Conservation (phyloP, 2,888 invertebrate species). For the Aquatica leii region DNA sequence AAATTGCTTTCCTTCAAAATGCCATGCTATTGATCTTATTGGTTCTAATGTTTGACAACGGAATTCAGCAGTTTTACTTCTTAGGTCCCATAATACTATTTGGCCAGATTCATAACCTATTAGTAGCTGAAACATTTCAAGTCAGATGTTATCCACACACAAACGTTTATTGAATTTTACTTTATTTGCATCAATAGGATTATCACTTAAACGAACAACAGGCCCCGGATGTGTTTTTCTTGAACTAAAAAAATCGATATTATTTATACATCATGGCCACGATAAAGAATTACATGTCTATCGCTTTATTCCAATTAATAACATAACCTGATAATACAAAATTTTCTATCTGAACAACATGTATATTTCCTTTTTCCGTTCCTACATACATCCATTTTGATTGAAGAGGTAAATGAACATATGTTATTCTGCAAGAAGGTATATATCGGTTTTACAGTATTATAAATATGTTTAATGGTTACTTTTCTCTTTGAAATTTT, state of each 20-base stretch:
- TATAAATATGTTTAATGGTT: too few species aligned
- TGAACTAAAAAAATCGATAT: constrained; percentile 72
- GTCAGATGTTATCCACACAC: neutral
- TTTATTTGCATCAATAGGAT: constrained; percentile 96
- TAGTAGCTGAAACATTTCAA: constrained; percentile 74
- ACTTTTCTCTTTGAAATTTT: constrained; percentile 97
- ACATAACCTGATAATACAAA: constrained; percentile 97
- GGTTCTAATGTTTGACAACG: constrained; percentile 81
- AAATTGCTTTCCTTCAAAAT: constrained; percentile 97
- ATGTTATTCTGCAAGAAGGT: constrained; percentile 82
- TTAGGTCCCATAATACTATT: constrained; percentile 96
- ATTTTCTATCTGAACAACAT: constrained; percentile 95
- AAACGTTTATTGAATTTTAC: constrained; percentile 63
- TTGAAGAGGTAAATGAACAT: constrained; percentile 93
- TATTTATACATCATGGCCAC: too few species aligned
- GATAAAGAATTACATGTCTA: constrained; percentile 89
- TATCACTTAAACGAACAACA: constrained; percentile 95
- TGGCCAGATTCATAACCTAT: constrained; percentile 96
- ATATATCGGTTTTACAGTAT: neutral
- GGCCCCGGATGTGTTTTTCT: constrained; percentile 96
- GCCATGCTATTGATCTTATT: constrained; percentile 92
- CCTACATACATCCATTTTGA: constrained; percentile 99
- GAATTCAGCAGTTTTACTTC: constrained; percentile 84
- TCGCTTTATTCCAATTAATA: constrained; percentile 99
- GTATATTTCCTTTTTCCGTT: constrained; percentile 97